phyloP scores from a whole-genome alignment of 1,140 invertebrate species.

The Aphis gossypii region DNA sequence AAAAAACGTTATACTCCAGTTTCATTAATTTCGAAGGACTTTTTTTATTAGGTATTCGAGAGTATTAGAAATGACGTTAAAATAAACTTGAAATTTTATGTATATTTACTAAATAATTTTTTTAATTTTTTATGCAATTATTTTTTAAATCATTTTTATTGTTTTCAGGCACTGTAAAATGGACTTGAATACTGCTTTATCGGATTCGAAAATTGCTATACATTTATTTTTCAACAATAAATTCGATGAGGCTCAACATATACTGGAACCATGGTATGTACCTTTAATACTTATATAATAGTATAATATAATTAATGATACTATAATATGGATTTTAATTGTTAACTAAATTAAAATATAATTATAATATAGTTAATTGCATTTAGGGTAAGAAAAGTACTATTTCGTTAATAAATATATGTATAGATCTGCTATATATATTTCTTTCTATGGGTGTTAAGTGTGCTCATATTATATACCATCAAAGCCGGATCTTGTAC shows the following conservation, averaged over 20 bases:
- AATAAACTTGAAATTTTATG: background rate
- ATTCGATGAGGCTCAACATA: conserved; percentile 78
- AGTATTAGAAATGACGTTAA: background rate
- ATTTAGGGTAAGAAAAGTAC: background rate
- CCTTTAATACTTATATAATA: background rate
- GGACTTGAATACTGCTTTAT: conserved; percentile 60
- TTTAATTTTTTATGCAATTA: background rate
- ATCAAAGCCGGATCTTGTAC: too few species aligned
- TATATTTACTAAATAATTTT: background rate
- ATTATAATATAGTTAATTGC: background rate
- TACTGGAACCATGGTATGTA: conserved; percentile 77
- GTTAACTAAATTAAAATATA: background rate
- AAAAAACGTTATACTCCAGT: background rate
- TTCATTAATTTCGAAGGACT: background rate
- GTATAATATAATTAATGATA: background rate
- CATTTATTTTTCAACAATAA: conserved; percentile 89
- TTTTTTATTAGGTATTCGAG: background rate
- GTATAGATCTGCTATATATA: background rate
- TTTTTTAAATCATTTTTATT: background rate
- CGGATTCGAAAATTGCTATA: conserved; percentile 66
- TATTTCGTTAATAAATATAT: background rate
- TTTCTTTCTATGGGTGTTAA: background rate
- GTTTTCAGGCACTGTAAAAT: conserved; percentile 60
- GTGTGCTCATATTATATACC: too few species aligned
- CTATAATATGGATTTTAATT: background rate